phyloP scores from a whole-genome alignment of 2,888 invertebrate genomes.

The Orthonevra nobilis region DNA sequence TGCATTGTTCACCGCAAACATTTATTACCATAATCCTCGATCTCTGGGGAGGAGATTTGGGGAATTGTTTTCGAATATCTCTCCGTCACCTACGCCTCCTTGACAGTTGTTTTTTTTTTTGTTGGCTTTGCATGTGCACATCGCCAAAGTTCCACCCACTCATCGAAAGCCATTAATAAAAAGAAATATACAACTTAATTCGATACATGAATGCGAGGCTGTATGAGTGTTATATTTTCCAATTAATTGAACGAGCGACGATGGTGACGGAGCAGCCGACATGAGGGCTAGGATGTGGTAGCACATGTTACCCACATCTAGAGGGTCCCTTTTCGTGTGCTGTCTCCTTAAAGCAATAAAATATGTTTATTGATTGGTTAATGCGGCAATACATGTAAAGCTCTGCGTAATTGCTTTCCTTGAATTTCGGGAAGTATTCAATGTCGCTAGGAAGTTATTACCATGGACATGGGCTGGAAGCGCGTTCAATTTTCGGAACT shows the following conservation, averaged over 20 bases:
- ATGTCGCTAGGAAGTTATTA: background rate
- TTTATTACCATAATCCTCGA: conserved; percentile 45
- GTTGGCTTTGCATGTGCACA: background rate
- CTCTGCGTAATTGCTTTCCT: background rate
- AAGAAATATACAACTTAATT: conserved; percentile 16
- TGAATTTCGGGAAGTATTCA: conserved; percentile 14
- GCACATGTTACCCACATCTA: conserved; percentile 8
- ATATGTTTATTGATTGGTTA: conserved; percentile 37
- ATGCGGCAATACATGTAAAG: conserved; percentile 21
- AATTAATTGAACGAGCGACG: conserved; percentile 26
- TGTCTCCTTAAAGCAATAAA: background rate
- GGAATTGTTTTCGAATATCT: conserved; percentile 41
- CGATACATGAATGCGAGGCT: conserved; percentile 15
- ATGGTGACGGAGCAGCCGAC: too few relatives aligned
- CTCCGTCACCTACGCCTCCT: conserved; percentile 19
- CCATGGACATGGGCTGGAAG: too few relatives aligned
- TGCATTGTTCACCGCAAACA: conserved; percentile 46
- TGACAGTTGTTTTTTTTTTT: background rate
- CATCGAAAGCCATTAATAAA: conserved; percentile 22
- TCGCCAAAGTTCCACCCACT: conserved; percentile 12
- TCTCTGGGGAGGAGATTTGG: conserved; percentile 24
- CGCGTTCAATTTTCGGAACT: too few relatives aligned
- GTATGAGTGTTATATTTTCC: conserved; percentile 37
- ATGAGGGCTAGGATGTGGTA: background rate
- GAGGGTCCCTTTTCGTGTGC: background rate